phyloP scores from a whole-genome alignment of 2,113 vertebrate species.

The Melospiza georgiana region DNA sequence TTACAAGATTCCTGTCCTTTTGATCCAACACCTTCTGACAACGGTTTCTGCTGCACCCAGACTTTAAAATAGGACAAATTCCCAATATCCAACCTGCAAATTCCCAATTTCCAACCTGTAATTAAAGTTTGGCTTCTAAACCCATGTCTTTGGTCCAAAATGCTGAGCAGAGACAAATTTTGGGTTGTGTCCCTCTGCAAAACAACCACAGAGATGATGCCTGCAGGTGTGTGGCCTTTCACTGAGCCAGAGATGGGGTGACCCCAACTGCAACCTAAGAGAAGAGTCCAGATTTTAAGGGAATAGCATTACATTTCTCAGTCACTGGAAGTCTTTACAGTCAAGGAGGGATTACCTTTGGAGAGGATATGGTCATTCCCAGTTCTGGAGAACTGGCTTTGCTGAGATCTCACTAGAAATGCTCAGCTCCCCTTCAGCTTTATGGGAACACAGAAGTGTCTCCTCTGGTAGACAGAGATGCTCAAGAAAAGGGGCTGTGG shows the following conservation, averaged over 20 bases:
- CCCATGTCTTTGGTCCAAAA: not conserved
- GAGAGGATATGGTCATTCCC: not conserved
- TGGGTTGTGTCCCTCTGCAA: not conserved
- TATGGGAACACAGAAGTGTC: fast-evolving
- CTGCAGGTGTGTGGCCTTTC: fast-evolving
- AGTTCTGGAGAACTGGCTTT: not conserved
- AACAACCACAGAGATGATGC: fast-evolving
- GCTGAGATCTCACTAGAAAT: not conserved
- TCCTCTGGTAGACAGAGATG: not conserved
- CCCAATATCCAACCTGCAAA: not conserved
- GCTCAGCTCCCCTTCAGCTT: not conserved
- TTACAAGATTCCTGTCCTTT: not conserved
- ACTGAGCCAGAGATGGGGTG: not conserved
- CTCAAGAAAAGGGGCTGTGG: not conserved
- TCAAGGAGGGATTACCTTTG: fast-evolving
- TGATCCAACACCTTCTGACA: not conserved
- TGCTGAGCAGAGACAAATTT: not conserved
- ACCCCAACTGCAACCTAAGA: not conserved
- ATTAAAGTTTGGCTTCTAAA: not conserved
- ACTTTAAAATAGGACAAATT: not conserved
- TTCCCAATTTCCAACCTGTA: not conserved
- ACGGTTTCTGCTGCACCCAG: not conserved
- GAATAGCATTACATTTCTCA: not conserved
- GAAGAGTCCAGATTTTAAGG: not conserved
- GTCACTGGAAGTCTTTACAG: not conserved